A percentile compares a stretch with the other conserved stretches of the same genome.
These are phyloP conservation scores for Nibea albiflora DNA, from an alignment of 2,113 vertebrate genomes.

Conservation along the genomic window DNA sequence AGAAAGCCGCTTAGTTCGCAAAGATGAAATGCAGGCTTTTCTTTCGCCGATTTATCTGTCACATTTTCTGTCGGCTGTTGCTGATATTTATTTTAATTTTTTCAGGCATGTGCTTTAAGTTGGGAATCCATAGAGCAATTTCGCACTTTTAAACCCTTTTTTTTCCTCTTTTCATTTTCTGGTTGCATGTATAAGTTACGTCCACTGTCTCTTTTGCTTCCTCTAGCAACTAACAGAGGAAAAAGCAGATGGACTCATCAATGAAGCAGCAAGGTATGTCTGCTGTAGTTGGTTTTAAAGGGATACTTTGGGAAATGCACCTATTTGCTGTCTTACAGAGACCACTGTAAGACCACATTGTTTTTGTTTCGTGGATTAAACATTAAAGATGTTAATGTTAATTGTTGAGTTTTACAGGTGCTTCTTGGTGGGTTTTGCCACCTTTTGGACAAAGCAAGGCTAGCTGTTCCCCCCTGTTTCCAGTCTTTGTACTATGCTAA, in stretches of 20 bases:
- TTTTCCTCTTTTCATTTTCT: not conserved
- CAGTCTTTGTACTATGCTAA: not conserved
- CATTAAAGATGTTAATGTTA: not conserved
- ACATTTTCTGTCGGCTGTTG: slow-evolving; percentile 17
- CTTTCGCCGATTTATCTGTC: slow-evolving; percentile 48
- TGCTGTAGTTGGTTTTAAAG: not conserved
- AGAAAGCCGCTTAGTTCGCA: slow-evolving; percentile 7
- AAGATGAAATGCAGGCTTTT: slow-evolving; percentile 29
- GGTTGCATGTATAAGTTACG: not conserved
- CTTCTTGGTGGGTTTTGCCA: not conserved
- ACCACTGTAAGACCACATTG: too few relatives aligned
- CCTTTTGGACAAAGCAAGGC: not conserved
- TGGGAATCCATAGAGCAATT: not conserved
- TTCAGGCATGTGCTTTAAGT: not conserved
- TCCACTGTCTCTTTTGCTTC: slow-evolving; percentile 37
- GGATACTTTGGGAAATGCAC: not conserved
- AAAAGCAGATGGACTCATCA: slow-evolving; percentile 90
- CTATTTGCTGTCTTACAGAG: too few relatives aligned
- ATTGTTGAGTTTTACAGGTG: too few relatives aligned
- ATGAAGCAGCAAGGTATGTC: slow-evolving; percentile 93
- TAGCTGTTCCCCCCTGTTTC: not conserved
- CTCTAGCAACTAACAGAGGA: slow-evolving; percentile 92
- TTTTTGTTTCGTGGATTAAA: not conserved
- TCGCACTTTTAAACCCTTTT: not conserved
- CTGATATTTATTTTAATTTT: not conserved